Percentiles rank a stretch among this genome's conserved stretches.
These are phyloP conservation scores for Macquaria australasica DNA, from an alignment of 2,113 vertebrate species.

Conservation along the genomic window DNA sequence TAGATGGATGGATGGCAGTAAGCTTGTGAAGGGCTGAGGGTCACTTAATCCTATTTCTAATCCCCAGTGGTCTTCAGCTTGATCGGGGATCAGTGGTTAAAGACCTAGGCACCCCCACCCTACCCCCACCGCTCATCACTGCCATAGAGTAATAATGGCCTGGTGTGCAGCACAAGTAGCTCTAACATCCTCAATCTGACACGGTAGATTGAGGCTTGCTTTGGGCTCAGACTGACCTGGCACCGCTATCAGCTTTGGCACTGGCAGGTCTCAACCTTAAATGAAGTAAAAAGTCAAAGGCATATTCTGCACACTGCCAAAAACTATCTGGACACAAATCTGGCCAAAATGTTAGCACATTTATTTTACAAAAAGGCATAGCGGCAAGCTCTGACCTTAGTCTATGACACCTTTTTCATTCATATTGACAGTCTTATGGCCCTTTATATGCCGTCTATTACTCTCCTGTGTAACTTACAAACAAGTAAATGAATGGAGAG, in stretches of 20 bases:
- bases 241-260: slow-evolving; percentile 37
- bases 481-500: neutral
- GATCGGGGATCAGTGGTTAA: slow-evolving; percentile 67
- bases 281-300: slow-evolving; percentile 51
- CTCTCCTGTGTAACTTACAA: neutral
- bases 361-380: slow-evolving; percentile 50
- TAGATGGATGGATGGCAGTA: slow-evolving; percentile 55
- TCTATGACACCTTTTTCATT: slow-evolving; percentile 28
- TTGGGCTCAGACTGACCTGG: slow-evolving; percentile 50
- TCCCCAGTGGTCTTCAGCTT: slow-evolving; percentile 60
- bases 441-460: neutral
- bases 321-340: slow-evolving; percentile 35
- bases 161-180: slow-evolving; percentile 40
- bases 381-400: slow-evolving; percentile 22
- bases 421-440: neutral
- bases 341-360: slow-evolving; percentile 49
- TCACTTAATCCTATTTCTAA: slow-evolving; percentile 78
- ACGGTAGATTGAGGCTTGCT: slow-evolving; percentile 49
- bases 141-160: slow-evolving; percentile 53
- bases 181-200: slow-evolving; percentile 64
- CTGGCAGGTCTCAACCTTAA: slow-evolving; percentile 53
- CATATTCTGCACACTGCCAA: slow-evolving; percentile 43
- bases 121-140: slow-evolving; percentile 25
- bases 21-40: slow-evolving; percentile 52
- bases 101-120: slow-evolving; percentile 41